A percentile compares a stretch with the other conserved stretches of the same genome.
phyloP scores from a whole-genome alignment of 2,113 vertebrate genomes.

The Cyprinus carpio region DNA sequence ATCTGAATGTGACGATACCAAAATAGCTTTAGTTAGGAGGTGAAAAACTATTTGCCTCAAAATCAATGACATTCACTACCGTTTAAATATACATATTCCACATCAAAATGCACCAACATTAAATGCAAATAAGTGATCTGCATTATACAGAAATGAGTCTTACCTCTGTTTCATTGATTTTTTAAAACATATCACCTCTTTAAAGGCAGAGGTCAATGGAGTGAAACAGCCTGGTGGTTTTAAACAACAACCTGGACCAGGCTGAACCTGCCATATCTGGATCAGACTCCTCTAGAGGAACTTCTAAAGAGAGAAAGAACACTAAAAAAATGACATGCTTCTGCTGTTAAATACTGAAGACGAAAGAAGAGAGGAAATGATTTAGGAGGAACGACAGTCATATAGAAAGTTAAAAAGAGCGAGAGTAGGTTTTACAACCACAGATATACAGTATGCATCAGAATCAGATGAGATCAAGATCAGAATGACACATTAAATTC shows the following conservation, averaged over 20 bases:
- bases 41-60: background rate
- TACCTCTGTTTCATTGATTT: background rate
- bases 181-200: conserved; percentile 11
- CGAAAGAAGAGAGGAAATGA: background rate
- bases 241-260: background rate
- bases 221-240: background rate
- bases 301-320: conserved; percentile 17
- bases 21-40: background rate
- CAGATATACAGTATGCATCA: too few relatives aligned
- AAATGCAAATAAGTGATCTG: background rate
- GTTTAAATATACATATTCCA: background rate
- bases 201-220: conserved; percentile 1
- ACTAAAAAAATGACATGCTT: background rate
- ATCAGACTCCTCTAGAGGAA: background rate
- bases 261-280: background rate
- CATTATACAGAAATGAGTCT: background rate
- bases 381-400: background rate
- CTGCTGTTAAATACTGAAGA: background rate
- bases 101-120: background rate
- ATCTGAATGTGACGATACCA: background rate
- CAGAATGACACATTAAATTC: conserved; percentile 12
- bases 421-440: background rate
- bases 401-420: background rate
- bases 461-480: too few relatives aligned
- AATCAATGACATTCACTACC: background rate